A percentile compares a stretch with the other conserved stretches of the same genome.
Conservation (phyloP, 2,797 vertebrate species). For the Cynopterus sphinx region DNA sequence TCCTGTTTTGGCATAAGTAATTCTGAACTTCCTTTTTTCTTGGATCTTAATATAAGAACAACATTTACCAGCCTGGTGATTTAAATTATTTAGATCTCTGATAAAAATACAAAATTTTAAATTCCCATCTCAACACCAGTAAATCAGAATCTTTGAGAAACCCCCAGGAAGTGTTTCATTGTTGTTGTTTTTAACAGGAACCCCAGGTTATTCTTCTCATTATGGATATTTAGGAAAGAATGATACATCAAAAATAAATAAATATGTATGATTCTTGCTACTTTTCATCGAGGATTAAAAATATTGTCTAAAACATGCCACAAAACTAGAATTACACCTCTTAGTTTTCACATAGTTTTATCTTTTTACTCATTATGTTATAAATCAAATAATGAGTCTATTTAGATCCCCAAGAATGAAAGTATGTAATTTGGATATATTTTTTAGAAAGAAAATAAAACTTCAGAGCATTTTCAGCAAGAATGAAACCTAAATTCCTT, state of each 20-base stretch:
- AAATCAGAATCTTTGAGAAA: conserved; percentile 27
- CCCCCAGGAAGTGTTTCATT: background rate
- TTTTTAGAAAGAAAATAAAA: background rate
- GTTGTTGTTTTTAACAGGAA: background rate
- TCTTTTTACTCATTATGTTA: background rate
- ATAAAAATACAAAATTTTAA: conserved; percentile 4
- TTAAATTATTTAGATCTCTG: background rate
- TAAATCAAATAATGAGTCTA: background rate
- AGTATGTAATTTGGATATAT: background rate
- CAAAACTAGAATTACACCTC: background rate
- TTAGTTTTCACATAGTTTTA: conserved; percentile 12
- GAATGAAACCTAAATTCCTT: background rate
- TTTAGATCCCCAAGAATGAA: background rate
- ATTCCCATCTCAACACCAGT: background rate
- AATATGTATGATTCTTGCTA: background rate
- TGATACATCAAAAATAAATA: background rate
- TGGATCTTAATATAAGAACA: background rate
- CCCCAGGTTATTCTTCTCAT: background rate
- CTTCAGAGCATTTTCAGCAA: background rate
- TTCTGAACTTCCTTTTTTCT: background rate
- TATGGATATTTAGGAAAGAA: background rate
- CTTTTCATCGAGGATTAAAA: background rate
- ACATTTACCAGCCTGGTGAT: background rate
- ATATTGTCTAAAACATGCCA: background rate
- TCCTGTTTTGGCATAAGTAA: background rate